phyloP scores from a whole-genome alignment of 2,797 vertebrate species.

The Microctenopoma lineatum region DNA sequence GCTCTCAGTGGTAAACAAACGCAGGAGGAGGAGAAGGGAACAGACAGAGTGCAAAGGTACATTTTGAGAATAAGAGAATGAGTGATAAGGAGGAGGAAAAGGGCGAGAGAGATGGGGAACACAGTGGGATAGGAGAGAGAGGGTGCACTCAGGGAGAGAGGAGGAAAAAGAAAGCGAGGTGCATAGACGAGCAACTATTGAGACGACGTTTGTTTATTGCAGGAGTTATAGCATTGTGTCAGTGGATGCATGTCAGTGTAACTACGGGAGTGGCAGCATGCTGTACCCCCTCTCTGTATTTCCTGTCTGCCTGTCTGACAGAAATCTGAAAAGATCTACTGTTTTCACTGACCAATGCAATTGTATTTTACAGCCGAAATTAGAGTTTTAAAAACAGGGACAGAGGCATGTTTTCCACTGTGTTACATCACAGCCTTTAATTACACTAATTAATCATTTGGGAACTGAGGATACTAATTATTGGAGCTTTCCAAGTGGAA shows the following conservation, averaged over 20 bases:
- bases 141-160: constrained; percentile 25
- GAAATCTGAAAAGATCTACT: too few species aligned
- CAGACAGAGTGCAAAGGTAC: constrained; percentile 26
- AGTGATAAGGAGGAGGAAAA: constrained; percentile 21
- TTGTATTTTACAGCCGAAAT: too few species aligned
- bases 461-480: too few species aligned
- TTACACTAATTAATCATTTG: too few species aligned
- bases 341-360: too few species aligned
- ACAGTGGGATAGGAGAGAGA: constrained; percentile 10
- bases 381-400: too few species aligned
- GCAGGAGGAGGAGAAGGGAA: constrained; percentile 19
- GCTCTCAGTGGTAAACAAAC: constrained; percentile 51
- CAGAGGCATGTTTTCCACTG: too few species aligned
- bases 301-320: too few species aligned
- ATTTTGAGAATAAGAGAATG: constrained; percentile 42
- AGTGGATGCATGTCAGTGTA: neutral
- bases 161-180: constrained; percentile 9
- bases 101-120: constrained; percentile 24
- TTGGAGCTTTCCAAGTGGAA: too few species aligned
- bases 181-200: constrained; percentile 38
- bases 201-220: constrained; percentile 35
- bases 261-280: too few species aligned
- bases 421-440: too few species aligned
- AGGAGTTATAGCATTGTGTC: constrained; percentile 18
- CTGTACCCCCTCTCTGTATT: too few species aligned